Base-by-base conservation (phyloP, 2,113 vertebrate species). In the Picathartes gymnocephalus region DNA sequence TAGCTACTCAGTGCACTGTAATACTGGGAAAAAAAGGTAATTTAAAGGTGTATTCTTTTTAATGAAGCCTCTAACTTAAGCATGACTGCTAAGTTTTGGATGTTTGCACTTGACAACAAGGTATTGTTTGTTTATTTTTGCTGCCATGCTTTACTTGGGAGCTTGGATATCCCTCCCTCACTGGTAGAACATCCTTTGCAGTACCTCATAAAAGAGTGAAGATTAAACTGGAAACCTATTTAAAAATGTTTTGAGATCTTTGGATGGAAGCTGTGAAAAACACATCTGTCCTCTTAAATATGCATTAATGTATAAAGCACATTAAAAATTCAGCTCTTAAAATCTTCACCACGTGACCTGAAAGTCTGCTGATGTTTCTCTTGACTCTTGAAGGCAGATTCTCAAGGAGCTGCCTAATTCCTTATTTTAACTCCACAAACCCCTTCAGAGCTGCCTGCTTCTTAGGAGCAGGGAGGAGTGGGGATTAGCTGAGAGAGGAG, bases 201-300 rank as follows among this genome's bases (percentile, higher is more conserved):
- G 50, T 78, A 19, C 61, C 50, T 82, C 42, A 54, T 44, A 8
- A 65, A 80, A n/a, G 14, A 69, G n/a, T 1, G 8, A 79, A 77
- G 42, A 24, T 39, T 88, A 35, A 87, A 42, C 54, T 37, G 40
- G 78, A 84, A 84, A 47, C 27, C 13, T 37, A 30, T 79, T 84
- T 71, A 0, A 44, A 68, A 81, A 61, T 79, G 27, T 64, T 88
- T 64, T 64, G 73, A 53, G 83, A 88, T 73, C 50, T 53, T 42
- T 61, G n/a, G 74, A 61, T 79, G 57, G 48, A 95, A 93, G 62
- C 81, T 74, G 89, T 81, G 92, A 92, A 94, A 86, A 88, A 88
- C 65, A 87, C 47, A 62, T 62, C 77, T 86, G 60, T 74, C 66
- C 58, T 91, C 72, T 86, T 88, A 79, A 92, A 91, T 74, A 74